Evolutionary conservation across 1,140 invertebrate species (phyloP), one percentile per base, ranked within the genome.

Genomic region (Rhyzopertha dominica): DNA sequence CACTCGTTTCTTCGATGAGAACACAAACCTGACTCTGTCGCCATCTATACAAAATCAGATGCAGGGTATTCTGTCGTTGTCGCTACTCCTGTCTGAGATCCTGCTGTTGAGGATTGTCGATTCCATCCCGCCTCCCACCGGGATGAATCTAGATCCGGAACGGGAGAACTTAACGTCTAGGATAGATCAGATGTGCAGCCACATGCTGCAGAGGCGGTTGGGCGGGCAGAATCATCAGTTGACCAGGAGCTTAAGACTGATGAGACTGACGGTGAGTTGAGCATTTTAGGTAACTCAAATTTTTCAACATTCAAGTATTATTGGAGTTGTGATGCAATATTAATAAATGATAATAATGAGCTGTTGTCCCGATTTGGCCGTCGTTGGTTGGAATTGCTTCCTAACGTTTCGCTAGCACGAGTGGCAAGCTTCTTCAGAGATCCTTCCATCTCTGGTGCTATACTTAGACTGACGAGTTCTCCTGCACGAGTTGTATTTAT

Each of bases 71-170:
- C 25, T 65, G 9, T 51, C 59, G 31, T 53, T 65, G 46, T 56
- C 62, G 0, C 46, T 64, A 1, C 40, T 67, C 4, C 28, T 67
- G 8, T 56, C 56, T 3, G 65, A 66, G 18, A 35, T 67, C 5
- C 34, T 66, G 16, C 44, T 65, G 5, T 43, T 65, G n/a, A 56
- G 65, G 31, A 57, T 65, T 10, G 53, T 63, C 12, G 63, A 65
- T 46, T 63, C 65, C 3, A 64, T 67, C 25, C 58, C 62, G 8
- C 55, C 59, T 8, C 48, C 56, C n/a, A 47, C 49, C 26, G 56
- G 53, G 3, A 52, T 61, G 43, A 63, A 58, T 49, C 41, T 62
- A 18, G 56, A 65, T 48, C 39, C 54, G 18, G 61, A 62, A 45
- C 26, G 61, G 8, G 53, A 56, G 37, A 49, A 43, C n/a, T 43